These are phyloP conservation scores for Agrilus mali DNA, from an alignment of 2,888 invertebrate genomes.

Conservation along the genomic window DNA sequence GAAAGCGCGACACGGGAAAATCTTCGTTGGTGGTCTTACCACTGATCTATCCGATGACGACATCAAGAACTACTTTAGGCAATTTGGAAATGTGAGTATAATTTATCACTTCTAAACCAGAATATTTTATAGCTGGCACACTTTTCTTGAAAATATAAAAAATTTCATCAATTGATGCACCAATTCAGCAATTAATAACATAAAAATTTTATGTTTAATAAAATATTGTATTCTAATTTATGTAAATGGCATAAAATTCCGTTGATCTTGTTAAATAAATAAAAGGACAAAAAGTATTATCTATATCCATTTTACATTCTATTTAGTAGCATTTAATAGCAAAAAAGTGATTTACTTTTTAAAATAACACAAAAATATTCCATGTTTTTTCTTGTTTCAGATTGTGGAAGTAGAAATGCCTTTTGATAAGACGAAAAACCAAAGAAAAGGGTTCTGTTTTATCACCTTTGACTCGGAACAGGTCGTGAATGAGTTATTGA, in stretches of 20 bases:
- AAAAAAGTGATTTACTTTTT: not conserved
- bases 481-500: conserved; percentile 81
- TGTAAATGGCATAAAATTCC: not conserved
- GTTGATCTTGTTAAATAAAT: too few relatives aligned
- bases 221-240: too few relatives aligned
- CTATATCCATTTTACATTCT: too few relatives aligned
- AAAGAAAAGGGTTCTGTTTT: conserved; percentile 94
- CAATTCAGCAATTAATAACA: too few relatives aligned
- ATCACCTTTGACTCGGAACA: conserved; percentile 95
- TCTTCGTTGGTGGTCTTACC: conserved; percentile 91
- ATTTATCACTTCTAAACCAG: too few relatives aligned
- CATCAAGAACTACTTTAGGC: conserved; percentile 82
- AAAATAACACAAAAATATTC: not conserved
- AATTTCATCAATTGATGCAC: too few relatives aligned
- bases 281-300: too few relatives aligned
- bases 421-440: conserved; percentile 93
- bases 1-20: conserved; percentile 89
- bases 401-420: conserved; percentile 95
- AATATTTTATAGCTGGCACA: too few relatives aligned
- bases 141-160: too few relatives aligned
- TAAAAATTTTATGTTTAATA: too few relatives aligned
- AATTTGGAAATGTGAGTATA: conserved; percentile 77
- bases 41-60: conserved; percentile 88
- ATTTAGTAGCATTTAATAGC: too few relatives aligned
- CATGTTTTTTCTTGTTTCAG: conserved; percentile 38